Conservation (phyloP, 2,797 vertebrate genomes). For the Pyrrhura leucotis region DNA sequence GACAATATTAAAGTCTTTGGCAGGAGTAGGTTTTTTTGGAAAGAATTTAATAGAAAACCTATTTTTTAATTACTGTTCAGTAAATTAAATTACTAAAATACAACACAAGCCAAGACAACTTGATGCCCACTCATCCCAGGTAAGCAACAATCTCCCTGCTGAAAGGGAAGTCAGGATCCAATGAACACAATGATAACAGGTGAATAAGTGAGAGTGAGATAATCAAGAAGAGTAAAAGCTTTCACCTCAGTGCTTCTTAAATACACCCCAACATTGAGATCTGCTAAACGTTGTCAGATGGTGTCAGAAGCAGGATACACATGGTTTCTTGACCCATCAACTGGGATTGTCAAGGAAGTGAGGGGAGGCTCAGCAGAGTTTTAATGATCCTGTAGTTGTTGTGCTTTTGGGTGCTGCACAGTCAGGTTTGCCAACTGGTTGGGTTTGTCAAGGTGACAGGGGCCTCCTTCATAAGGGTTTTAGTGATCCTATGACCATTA, state of each 20-base stretch:
- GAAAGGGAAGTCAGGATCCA: neutral
- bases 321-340: neutral
- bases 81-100: neutral
- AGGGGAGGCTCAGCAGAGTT: neutral
- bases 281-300: neutral
- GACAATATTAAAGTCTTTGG: neutral
- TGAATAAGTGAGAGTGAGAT: neutral
- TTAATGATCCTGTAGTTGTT: neutral
- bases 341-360: neutral
- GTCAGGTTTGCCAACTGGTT: neutral
- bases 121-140: rapidly evolving
- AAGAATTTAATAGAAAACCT: neutral
- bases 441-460: neutral
- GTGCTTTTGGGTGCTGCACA: rapidly evolving
- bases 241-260: neutral
- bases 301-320: neutral
- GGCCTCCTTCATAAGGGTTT: neutral
- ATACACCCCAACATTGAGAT: neutral
- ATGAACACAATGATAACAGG: rapidly evolving
- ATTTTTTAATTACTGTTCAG: neutral
- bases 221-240: neutral
- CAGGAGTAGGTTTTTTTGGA: neutral
- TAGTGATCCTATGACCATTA: neutral
- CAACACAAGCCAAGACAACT: neutral
- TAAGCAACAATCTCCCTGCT: neutral